Conservation (phyloP, 2,888 invertebrate genomes). For the Ichneumon xanthorius region DNA sequence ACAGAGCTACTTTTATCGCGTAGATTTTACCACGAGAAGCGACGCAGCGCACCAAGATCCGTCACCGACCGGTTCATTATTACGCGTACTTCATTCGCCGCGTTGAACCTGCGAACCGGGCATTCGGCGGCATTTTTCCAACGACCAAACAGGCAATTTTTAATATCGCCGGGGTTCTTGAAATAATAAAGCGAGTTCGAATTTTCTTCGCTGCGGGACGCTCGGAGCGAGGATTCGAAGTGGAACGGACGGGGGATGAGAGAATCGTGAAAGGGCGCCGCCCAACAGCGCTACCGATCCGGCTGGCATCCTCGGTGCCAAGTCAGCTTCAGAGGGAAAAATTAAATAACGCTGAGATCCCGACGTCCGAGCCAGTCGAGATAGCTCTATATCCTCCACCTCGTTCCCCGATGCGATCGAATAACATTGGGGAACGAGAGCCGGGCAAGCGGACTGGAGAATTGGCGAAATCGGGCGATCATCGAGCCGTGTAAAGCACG, state of each 20-base stretch:
- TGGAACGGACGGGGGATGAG: constrained; percentile 12
- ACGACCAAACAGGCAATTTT: constrained; percentile 32
- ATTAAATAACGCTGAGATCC: constrained; percentile 78
- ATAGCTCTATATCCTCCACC: constrained; percentile 23
- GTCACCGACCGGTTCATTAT: background rate
- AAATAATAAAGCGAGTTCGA: constrained; percentile 44
- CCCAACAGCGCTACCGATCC: constrained; percentile 68
- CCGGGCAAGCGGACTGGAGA: constrained; percentile 13
- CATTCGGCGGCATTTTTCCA: constrained; percentile 8
- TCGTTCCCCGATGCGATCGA: constrained; percentile 24
- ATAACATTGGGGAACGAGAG: constrained; percentile 19
- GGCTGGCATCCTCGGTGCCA: constrained; percentile 76
- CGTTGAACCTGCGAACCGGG: background rate
- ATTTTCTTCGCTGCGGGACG: constrained; percentile 37
- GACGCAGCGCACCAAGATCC: background rate
- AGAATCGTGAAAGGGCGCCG: constrained; percentile 27
- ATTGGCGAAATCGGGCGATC: constrained; percentile 35
- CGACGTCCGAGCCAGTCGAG: constrained; percentile 34
- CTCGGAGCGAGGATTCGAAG: background rate
- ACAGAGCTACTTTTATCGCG: background rate
- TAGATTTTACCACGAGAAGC: background rate
- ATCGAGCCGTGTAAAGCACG: constrained; percentile 19
- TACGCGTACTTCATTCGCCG: background rate
- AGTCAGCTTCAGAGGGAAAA: constrained; percentile 76
- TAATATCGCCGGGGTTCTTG: constrained; percentile 29